Conservation (phyloP, 2,797 vertebrate genomes). For the Siniperca obscura region DNA sequence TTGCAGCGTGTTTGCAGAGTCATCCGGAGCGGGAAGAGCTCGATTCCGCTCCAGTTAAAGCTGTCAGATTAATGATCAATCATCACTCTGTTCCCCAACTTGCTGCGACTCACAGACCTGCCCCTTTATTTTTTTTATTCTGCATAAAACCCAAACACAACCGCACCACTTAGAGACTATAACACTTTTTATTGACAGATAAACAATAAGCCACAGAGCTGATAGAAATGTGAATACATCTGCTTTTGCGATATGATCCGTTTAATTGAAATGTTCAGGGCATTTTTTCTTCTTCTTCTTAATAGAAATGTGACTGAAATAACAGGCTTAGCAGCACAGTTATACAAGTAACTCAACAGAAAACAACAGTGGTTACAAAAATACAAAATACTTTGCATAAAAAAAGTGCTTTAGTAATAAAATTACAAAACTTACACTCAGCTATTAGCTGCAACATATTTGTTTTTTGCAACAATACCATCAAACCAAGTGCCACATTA, state of each 20-base stretch:
- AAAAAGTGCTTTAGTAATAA: conserved; percentile 87
- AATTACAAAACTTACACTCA: conserved; percentile 79
- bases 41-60: conserved; percentile 70
- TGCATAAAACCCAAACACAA: not conserved
- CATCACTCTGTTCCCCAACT: not conserved
- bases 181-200: conserved; percentile 75
- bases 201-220: conserved; percentile 64
- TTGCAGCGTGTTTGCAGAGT: conserved; percentile 10
- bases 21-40: conserved; percentile 3
- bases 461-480: conserved; percentile 48
- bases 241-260: conserved; percentile 11
- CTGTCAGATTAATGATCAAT: conserved; percentile 64
- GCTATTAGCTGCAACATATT: conserved; percentile 61
- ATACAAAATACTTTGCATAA: conserved; percentile 85
- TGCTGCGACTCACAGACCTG: conserved; percentile 7
- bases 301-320: conserved; percentile 55
- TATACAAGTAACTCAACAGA: conserved; percentile 49
- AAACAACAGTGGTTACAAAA: conserved; percentile 79
- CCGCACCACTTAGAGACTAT: conserved; percentile 12
- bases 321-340: conserved; percentile 59
- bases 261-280: conserved; percentile 51
- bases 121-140: not conserved
- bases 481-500: conserved; percentile 54
- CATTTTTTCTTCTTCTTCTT: conserved; percentile 15
- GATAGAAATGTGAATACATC: conserved; percentile 36